Percentiles rank a stretch among this genome's conserved stretches.
These are phyloP conservation scores for Squalus acanthias DNA, from an alignment of 2,797 vertebrate genomes.

Conservation along the genomic window DNA sequence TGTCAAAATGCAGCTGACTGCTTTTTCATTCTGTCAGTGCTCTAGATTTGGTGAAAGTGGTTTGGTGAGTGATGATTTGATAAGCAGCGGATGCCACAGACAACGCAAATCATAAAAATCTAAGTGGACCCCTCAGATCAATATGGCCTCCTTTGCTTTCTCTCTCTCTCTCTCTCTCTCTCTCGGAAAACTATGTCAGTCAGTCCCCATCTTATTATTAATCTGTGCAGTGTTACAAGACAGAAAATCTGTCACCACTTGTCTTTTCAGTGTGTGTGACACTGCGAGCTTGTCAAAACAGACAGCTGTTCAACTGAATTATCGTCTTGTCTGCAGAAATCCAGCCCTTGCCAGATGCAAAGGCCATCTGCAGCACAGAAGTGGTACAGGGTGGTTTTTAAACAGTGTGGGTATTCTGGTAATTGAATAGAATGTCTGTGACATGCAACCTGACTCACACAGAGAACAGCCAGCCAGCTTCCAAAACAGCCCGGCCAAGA, in stretches of 20 bases:
- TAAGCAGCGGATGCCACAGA: not conserved
- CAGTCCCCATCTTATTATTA: conserved; percentile 43
- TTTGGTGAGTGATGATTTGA: not conserved
- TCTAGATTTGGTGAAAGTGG: no score
- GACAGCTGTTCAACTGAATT: conserved; percentile 74
- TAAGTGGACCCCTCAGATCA: conserved; percentile 22
- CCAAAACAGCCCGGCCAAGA: conserved; percentile 50
- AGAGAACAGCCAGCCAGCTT: conserved; percentile 48
- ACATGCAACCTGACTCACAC: conserved; percentile 55
- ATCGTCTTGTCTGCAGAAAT: conserved; percentile 63
- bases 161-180: not conserved
- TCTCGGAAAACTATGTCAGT: conserved; percentile 10
- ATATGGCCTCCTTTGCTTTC: not conserved
- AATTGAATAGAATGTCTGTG: conserved; percentile 56
- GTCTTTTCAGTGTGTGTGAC: conserved; percentile 64
- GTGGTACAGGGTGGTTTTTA: conserved; percentile 61
- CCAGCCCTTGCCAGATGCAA: conserved; percentile 66
- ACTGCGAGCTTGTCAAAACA: conserved; percentile 68
- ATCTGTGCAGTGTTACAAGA: conserved; percentile 43
- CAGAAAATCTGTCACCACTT: conserved; percentile 59
- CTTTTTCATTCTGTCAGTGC: not conserved
- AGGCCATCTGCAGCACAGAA: conserved; percentile 68
- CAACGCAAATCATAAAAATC: conserved; percentile 27
- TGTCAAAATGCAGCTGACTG: not conserved
- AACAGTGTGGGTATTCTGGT: conserved; percentile 58